Percentiles rank a stretch among this genome's conserved stretches.
Conservation (phyloP, 2,113 vertebrate genomes). For the Lathamus discolor region DNA sequence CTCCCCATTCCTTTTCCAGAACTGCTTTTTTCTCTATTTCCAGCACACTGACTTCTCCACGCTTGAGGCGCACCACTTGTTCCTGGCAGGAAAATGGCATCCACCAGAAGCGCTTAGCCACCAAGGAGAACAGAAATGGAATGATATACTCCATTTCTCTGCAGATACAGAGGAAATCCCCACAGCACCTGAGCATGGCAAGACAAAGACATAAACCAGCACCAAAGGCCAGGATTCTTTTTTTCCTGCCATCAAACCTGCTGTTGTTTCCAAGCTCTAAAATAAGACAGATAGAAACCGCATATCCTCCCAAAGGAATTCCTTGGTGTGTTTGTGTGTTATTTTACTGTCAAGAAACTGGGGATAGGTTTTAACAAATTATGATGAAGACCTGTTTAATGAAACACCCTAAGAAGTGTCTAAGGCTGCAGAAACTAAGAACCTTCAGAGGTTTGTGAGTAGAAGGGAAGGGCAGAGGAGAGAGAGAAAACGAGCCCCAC, state of each 20-base stretch:
- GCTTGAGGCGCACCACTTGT: not conserved
- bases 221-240: not conserved
- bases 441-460: not conserved
- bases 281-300: not conserved
- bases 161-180: constrained; percentile 20
- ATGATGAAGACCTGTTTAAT: not conserved
- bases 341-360: not conserved
- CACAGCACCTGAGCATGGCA: not conserved
- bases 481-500: not conserved
- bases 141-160: constrained; percentile 16
- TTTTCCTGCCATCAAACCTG: not conserved
- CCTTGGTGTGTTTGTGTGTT: not conserved
- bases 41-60: not conserved
- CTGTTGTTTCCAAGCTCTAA: not conserved
- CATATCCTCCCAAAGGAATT: not conserved
- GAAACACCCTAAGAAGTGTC: not conserved
- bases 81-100: not conserved
- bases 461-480: not conserved
- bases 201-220: not conserved
- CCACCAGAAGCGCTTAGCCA: not conserved
- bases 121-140: not conserved
- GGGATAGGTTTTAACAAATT: not conserved
- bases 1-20: not conserved
- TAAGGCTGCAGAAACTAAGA: not conserved
- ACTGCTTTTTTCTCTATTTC: not conserved